Percentiles rank a stretch among this genome's conserved stretches.
Conservation (phyloP, 2,113 vertebrate species). For the Chlorocebus sabaeus region DNA sequence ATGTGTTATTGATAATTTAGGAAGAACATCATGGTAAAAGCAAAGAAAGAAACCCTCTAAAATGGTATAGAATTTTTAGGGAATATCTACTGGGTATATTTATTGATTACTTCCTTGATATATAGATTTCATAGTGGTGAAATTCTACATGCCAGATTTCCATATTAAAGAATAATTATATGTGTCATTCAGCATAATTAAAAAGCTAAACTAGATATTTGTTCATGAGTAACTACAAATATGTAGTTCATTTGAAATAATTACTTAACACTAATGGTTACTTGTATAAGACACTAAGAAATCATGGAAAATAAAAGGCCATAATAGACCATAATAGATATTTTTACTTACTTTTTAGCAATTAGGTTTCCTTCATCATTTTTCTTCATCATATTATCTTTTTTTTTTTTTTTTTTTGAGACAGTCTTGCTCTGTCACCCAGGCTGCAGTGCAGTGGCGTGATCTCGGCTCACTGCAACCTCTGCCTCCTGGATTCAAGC, state of each 20-base stretch:
- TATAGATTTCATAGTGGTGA: neutral
- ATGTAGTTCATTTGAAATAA: neutral
- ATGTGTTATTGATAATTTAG: neutral
- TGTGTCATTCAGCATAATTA: neutral
- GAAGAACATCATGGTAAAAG: neutral
- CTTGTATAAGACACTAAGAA: neutral
- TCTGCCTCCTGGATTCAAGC: too few relatives aligned
- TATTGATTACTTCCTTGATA: neutral
- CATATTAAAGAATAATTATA: neutral
- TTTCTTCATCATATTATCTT: neutral
- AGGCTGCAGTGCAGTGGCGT: too few relatives aligned
- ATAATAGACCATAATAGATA: neutral
- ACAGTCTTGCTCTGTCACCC: too few relatives aligned
- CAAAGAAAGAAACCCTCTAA: neutral
- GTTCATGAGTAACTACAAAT: constrained; percentile 2
- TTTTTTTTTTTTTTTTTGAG: too few relatives aligned
- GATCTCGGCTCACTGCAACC: too few relatives aligned
- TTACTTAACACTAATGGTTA: neutral
- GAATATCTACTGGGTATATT: neutral
- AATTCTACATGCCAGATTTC: neutral
- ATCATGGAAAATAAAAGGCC: neutral
- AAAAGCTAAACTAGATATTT: constrained; percentile 35
- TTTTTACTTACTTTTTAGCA: neutral
- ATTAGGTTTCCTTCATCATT: neutral
- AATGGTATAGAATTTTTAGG: neutral